phyloP scores from a whole-genome alignment of 1,140 invertebrate species.

The Plodia interpunctella region DNA sequence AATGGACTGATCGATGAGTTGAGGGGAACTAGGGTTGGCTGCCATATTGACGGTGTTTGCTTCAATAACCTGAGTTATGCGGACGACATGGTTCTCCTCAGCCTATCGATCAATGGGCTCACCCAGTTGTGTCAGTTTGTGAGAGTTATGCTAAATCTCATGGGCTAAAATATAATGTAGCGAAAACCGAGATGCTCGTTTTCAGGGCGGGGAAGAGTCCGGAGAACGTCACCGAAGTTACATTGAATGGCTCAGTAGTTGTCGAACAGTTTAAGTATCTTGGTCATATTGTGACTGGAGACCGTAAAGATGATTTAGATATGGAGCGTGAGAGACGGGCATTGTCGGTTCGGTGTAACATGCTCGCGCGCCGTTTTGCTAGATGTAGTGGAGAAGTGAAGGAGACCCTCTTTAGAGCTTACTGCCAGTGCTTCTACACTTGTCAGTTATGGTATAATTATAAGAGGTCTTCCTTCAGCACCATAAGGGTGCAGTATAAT shows the following conservation, averaged over 20 bases:
- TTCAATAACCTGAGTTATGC: conserved; percentile 8
- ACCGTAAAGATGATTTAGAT: too few relatives aligned
- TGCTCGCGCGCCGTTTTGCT: too few relatives aligned
- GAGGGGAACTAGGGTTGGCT: conserved; percentile 4
- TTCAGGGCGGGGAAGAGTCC: conserved; percentile 1
- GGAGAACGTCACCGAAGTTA: too few relatives aligned
- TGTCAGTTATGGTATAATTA: conserved; percentile 8
- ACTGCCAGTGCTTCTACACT: conserved; percentile 9
- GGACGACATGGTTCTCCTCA: conserved; percentile 9
- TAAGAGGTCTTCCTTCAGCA: background rate
- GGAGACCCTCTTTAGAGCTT: too few relatives aligned
- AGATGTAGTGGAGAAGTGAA: too few relatives aligned
- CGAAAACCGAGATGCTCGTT: background rate
- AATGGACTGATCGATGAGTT: conserved; percentile 8
- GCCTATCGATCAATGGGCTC: background rate
- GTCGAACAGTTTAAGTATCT: too few relatives aligned
- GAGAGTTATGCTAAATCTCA: conserved; percentile 1
- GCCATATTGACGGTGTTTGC: background rate
- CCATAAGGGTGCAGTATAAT: background rate
- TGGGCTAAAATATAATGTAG: conserved; percentile 10
- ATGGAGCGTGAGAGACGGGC: too few relatives aligned
- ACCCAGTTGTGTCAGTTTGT: background rate
- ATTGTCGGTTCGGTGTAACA: too few relatives aligned
- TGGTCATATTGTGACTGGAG: too few relatives aligned
- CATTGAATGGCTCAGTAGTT: too few relatives aligned